phyloP scores from a whole-genome alignment of 2,888 invertebrate species.

The Dasypolia templi region DNA sequence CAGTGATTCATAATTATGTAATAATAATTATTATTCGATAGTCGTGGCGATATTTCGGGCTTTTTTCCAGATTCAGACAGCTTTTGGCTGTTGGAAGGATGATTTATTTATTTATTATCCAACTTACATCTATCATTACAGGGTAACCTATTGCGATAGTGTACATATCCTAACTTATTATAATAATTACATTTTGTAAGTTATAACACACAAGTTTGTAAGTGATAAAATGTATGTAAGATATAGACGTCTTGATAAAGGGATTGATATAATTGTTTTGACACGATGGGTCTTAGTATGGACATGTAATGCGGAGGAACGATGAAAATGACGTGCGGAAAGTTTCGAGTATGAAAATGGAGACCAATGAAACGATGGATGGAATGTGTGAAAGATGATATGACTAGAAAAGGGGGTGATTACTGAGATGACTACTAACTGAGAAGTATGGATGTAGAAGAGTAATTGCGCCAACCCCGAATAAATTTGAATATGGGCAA shows the following conservation, averaged over 20 bases:
- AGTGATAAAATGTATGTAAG: not conserved
- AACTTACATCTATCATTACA: no score
- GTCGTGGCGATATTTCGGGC: no score
- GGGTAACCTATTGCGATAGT: no score
- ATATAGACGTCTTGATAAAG: not conserved
- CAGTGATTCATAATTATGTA: no score
- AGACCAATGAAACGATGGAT: not conserved
- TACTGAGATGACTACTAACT: not conserved
- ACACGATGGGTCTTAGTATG: not conserved
- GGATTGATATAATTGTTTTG: not conserved
- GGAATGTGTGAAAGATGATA: not conserved
- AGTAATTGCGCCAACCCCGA: no score
- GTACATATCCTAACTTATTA: no score
- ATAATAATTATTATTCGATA: no score
- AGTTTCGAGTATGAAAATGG: not conserved
- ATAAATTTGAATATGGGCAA: not conserved
- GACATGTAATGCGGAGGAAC: not conserved
- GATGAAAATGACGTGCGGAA: not conserved
- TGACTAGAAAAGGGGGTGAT: not conserved
- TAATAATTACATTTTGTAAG: no score
- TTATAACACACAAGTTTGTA: no score
- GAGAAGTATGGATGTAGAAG: not conserved
- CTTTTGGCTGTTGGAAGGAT: no score
- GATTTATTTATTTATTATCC: no score
- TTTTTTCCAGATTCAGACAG: not conserved